Evolutionary conservation across 2,797 vertebrate genomes (phyloP).

Genomic region (Muraenolepis orangiensis): DNA sequence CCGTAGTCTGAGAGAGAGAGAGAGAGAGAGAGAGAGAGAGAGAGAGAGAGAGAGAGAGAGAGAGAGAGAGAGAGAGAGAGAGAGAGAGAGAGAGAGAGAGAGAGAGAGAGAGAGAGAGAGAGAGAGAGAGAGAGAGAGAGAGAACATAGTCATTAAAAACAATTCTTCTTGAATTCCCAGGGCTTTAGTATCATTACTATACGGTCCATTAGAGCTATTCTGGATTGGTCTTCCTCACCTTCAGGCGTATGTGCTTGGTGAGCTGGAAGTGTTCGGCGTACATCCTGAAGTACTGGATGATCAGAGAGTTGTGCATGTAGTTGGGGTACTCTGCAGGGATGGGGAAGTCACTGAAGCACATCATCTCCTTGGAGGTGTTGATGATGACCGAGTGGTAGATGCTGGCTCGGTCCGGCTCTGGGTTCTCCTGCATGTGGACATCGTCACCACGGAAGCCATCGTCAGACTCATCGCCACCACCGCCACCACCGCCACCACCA

Average conservation of each 20-base stretch:
- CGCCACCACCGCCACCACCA: too few species aligned
- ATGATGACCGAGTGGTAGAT: slow-evolving; percentile 86
- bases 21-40: background rate
- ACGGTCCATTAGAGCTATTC: background rate
- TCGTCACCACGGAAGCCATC: background rate
- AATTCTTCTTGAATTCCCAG: too few species aligned
- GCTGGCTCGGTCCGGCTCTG: slow-evolving; percentile 80
- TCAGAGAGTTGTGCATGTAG: slow-evolving; percentile 78
- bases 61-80: too few species aligned
- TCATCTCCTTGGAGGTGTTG: slow-evolving; percentile 92
- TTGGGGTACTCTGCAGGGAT: slow-evolving; percentile 85
- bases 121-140: too few species aligned
- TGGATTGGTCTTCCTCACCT: slow-evolving; percentile 66
- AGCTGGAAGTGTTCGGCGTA: slow-evolving; percentile 80
- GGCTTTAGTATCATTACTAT: too few species aligned
- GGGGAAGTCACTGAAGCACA: slow-evolving; percentile 84
- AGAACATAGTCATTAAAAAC: too few species aligned
- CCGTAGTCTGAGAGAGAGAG: slow-evolving; percentile 71
- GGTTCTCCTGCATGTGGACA: slow-evolving; percentile 76
- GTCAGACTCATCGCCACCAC: too few species aligned
- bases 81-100: too few species aligned
- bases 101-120: too few species aligned
- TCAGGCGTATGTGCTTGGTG: slow-evolving; percentile 70
- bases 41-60: background rate
- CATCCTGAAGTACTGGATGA: slow-evolving; percentile 83